Percentiles rank a stretch among this genome's conserved stretches.
Conservation (phyloP, 2,113 vertebrate species). For the Psittacula cyanocephala region DNA sequence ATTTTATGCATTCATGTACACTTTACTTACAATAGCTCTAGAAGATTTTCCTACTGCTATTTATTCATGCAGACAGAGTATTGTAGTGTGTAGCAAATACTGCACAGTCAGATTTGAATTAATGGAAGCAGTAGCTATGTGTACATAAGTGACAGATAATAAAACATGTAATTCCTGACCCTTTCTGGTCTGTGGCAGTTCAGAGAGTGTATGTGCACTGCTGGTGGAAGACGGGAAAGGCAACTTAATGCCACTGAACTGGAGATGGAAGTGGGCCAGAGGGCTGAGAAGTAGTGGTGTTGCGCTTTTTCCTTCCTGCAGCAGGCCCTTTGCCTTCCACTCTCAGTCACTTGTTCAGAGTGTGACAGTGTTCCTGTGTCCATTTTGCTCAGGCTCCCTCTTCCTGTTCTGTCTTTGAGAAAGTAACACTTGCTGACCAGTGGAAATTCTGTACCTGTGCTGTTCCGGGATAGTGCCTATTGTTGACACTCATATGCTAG, state of each 20-base stretch:
- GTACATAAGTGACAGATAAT: accelerated
- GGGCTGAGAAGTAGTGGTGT: neutral
- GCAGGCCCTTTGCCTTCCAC: neutral
- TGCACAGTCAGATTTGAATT: neutral
- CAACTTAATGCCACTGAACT: neutral
- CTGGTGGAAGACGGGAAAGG: neutral
- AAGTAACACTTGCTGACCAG: neutral
- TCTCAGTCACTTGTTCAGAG: neutral
- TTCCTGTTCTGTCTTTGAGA: neutral
- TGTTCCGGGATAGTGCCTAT: neutral
- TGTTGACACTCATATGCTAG: neutral
- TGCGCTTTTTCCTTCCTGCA: neutral
- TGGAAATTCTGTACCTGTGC: neutral
- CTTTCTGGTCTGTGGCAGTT: neutral
- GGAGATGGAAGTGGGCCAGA: neutral
- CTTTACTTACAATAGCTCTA: neutral
- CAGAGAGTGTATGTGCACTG: neutral
- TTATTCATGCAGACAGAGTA: neutral
- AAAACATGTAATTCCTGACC: neutral
- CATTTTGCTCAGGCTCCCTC: neutral
- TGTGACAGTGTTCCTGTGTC: neutral
- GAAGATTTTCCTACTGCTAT: neutral
- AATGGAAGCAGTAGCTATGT: neutral
- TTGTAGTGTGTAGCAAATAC: neutral
- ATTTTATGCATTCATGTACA: neutral